Evolutionary conservation across 2,113 vertebrate species (phyloP).

Genomic region (Microtus richardsoni): DNA sequence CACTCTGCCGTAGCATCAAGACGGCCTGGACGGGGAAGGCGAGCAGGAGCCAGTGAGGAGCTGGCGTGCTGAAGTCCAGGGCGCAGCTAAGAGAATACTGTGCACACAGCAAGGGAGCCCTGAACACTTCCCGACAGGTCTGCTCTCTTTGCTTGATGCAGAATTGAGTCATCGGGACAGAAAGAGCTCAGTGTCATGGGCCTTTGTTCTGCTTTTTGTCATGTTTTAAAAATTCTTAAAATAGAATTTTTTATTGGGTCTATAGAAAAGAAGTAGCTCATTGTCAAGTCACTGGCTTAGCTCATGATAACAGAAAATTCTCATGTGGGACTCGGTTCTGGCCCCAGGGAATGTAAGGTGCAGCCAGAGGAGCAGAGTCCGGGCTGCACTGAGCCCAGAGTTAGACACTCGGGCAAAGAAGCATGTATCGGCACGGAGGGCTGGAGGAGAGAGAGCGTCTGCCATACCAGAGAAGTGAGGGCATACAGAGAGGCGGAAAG

Average conservation of each 20-base stretch:
- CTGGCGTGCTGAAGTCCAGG: not conserved
- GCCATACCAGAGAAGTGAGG: not conserved
- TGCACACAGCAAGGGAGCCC: not conserved
- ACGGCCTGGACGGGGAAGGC: too few relatives aligned
- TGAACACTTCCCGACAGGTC: too few relatives aligned
- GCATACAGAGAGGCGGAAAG: not conserved
- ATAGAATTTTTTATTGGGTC: not conserved
- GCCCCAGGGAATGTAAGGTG: not conserved
- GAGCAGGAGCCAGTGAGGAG: too few relatives aligned
- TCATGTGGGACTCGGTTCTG: not conserved
- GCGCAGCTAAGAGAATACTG: not conserved
- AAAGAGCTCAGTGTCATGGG: not conserved
- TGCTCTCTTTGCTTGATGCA: not conserved
- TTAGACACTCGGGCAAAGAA: not conserved
- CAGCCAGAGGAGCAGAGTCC: not conserved
- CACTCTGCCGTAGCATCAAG: too few relatives aligned
- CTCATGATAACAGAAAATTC: not conserved
- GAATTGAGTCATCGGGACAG: not conserved
- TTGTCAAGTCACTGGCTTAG: not conserved
- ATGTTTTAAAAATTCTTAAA: not conserved
- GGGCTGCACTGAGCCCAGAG: not conserved
- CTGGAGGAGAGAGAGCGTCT: not conserved
- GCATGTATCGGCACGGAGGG: accelerated
- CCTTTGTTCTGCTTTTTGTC: not conserved
- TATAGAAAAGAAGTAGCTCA: too few relatives aligned